A percentile compares a stretch with the other conserved stretches of the same genome.
phyloP scores from a whole-genome alignment of 2,888 invertebrate genomes.

The Tinea pellionella region DNA sequence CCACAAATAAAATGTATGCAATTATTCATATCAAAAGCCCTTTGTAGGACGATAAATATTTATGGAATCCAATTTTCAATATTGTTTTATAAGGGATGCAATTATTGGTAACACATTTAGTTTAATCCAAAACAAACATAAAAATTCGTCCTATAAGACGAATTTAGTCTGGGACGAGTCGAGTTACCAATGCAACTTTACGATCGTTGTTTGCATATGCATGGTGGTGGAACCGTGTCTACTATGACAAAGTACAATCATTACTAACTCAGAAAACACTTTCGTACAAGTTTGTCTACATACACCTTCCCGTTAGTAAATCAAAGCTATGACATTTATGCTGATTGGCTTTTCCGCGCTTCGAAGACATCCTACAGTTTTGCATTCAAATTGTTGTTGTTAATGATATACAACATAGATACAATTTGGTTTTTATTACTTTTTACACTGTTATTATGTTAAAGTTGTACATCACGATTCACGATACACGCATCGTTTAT shows the following conservation, averaged over 20 bases:
- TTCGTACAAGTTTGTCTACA: neutral
- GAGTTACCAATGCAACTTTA: neutral
- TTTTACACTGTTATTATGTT: too few species aligned
- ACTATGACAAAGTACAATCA: constrained; percentile 19
- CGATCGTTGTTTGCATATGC: constrained; percentile 32
- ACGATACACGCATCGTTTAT: too few species aligned
- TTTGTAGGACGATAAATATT: too few species aligned
- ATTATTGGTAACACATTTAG: too few species aligned
- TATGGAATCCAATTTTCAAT: too few species aligned
- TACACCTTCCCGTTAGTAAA: neutral
- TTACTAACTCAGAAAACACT: constrained; percentile 3
- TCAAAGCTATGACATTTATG: neutral
- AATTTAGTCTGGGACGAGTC: neutral
- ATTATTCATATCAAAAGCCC: too few species aligned
- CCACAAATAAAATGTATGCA: too few species aligned
- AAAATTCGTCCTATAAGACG: neutral
- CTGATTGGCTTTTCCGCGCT: neutral
- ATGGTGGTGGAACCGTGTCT: constrained; percentile 23
- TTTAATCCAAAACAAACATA: too few species aligned
- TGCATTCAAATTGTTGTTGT: neutral
- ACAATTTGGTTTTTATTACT: too few species aligned
- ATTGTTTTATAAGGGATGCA: too few species aligned
- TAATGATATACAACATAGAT: neutral
- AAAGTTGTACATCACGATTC: too few species aligned
- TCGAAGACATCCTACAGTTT: neutral